Conservation (phyloP, 2,797 vertebrate genomes). For the Austrolebias charrua region DNA sequence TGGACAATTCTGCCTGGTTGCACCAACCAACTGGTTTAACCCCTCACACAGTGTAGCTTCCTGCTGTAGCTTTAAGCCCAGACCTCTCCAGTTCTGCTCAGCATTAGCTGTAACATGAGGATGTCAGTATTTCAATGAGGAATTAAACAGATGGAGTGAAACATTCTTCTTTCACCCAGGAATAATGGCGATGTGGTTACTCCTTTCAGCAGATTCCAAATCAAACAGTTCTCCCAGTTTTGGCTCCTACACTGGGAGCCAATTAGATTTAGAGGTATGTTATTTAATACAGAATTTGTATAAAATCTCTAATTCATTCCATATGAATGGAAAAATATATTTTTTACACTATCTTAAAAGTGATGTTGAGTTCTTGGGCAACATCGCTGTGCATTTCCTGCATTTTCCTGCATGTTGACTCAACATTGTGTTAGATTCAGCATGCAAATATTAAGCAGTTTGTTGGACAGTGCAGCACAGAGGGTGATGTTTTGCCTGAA, state of each 20-base stretch:
- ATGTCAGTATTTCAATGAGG: constrained; percentile 31
- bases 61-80: constrained; percentile 20
- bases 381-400: constrained; percentile 3
- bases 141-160: constrained; percentile 53
- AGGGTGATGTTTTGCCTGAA: constrained; percentile 48
- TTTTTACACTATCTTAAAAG: background rate
- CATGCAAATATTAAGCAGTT: constrained; percentile 9
- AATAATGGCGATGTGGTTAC: constrained; percentile 28
- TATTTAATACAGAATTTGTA: constrained; percentile 21
- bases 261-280: constrained; percentile 35
- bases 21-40: no score
- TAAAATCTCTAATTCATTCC: constrained; percentile 9
- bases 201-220: constrained; percentile 42
- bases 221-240: constrained; percentile 41
- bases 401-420: constrained; percentile 24
- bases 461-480: constrained; percentile 26
- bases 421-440: constrained; percentile 8
- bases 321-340: constrained; percentile 1
- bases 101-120: constrained; percentile 45
- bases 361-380: background rate
- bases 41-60: constrained; percentile 25
- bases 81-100: constrained; percentile 28
- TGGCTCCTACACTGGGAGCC: constrained; percentile 19
- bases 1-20: no score
- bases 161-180: constrained; percentile 32